These are phyloP conservation scores for Coccyzus lansbergi DNA, from an alignment of 2,797 vertebrate genomes.

Conservation along the genomic window DNA sequence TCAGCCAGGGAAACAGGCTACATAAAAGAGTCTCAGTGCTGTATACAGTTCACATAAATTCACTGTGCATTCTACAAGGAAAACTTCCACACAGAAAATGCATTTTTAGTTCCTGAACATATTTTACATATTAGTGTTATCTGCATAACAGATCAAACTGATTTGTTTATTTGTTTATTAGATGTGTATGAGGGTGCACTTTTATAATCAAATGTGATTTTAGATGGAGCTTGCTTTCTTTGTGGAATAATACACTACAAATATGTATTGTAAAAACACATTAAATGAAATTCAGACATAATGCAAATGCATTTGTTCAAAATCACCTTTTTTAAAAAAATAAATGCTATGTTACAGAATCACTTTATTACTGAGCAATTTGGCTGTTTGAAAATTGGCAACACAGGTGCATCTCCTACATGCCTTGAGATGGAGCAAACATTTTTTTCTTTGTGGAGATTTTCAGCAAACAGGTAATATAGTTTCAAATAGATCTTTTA, in stretches of 20 bases:
- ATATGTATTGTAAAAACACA: constrained; percentile 68
- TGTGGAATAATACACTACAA: constrained; percentile 46
- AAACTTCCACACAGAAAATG: constrained; percentile 60
- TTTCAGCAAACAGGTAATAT: constrained; percentile 10
- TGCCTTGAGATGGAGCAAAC: constrained; percentile 8
- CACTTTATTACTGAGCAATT: constrained; percentile 59
- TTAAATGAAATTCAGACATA: constrained; percentile 75
- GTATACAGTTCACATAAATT: constrained; percentile 83
- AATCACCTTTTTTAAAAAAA: constrained; percentile 28
- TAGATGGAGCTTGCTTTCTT: constrained; percentile 63
- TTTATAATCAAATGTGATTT: constrained; percentile 74
- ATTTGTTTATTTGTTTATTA: constrained; percentile 81
- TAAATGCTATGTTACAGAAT: constrained; percentile 34
- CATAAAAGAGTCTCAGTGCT: constrained; percentile 89
- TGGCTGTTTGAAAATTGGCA: constrained; percentile 55
- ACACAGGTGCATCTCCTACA: constrained; percentile 49
- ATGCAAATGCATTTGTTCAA: constrained; percentile 70
- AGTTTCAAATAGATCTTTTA: constrained; percentile 31
- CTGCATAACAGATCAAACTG: constrained; percentile 75
- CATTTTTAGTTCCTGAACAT: constrained; percentile 70
- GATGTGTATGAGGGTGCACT: constrained; percentile 63
- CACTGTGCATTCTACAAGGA: constrained; percentile 66
- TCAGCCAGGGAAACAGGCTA: constrained; percentile 85
- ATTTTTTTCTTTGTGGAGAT: constrained; percentile 23
- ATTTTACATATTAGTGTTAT: constrained; percentile 67